Evolutionary conservation across 2,888 invertebrate species (phyloP), one percentile per base, ranked within the genome.

Genomic region (Pyrgus malvae): DNA sequence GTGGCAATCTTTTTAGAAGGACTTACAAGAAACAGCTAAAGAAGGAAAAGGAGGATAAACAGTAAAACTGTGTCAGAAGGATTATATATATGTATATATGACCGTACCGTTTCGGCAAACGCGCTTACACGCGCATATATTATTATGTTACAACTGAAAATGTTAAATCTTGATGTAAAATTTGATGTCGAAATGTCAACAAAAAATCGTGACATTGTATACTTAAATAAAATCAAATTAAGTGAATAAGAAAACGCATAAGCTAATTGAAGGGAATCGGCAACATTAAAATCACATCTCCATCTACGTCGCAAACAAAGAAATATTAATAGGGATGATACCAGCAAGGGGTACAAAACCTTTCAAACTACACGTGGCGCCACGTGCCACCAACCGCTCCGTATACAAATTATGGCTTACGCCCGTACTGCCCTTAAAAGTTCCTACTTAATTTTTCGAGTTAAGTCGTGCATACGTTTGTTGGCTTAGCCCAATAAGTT

Each of bases 371-470:
- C 88, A 81, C 84, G 85, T 70, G 83, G 16, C 77, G 81, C 9
- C 85, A 74, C 87, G 87, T 80, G 88, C 11, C 73, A 38, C 12
- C 49, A 55, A 66, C 78, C 79, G 74, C 78, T 66, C 62, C 64
- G 84, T 84, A 83, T 87, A 88, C 89, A 89, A 89, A 88, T 88
- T 71, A 84, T 75, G 83, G 88, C 83, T 88, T 86, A 86, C 56
- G 54, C 59, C 14, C 35, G 25, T 35, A 42, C 41, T 44, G 38
- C 53, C 74, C 72, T 72, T 70, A 75, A 73, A 74, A 75, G 69
- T 70, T 40, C 53, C 53, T 46, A 68, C 71, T 72, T 75, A 75
- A 73, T 74, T 74, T 72, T 69, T 70, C 59, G 61, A 68, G 71
- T 69, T 76, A 76, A 86, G 76, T 80, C 83, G 70, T 78, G 87